These are phyloP conservation scores for Cheilosia variabilis DNA, from an alignment of 2,888 invertebrate species.

Conservation along the genomic window DNA sequence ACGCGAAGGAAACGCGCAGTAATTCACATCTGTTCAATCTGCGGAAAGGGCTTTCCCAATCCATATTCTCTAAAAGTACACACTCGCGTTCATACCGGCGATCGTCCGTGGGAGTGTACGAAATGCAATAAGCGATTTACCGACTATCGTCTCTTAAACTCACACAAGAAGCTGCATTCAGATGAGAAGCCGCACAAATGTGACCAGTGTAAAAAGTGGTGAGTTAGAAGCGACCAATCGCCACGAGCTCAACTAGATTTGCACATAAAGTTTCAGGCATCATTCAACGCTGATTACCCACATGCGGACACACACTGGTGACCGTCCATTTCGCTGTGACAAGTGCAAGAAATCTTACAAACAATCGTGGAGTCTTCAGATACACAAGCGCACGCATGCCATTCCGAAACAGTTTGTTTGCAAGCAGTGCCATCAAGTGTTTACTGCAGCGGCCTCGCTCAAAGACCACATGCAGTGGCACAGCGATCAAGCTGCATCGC, in stretches of 20 bases:
- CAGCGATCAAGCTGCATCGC: neutral
- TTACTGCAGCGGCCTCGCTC: conserved; percentile 12
- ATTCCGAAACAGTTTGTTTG: conserved; percentile 15
- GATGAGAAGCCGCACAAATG: conserved; percentile 14
- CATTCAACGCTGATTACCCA: conserved; percentile 30
- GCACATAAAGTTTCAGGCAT: conserved; percentile 37
- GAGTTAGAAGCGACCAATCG: neutral
- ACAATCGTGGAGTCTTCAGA: conserved; percentile 22
- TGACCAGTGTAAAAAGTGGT: conserved; percentile 31
- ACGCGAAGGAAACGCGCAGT: neutral
- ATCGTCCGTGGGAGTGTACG: conserved; percentile 45
- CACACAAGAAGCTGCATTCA: conserved; percentile 23
- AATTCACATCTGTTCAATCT: conserved; percentile 7
- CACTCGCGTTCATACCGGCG: conserved; percentile 49
- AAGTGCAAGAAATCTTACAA: conserved; percentile 51
- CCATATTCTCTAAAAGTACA: conserved; percentile 39
- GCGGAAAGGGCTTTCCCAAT: conserved; percentile 26
- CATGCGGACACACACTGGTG: conserved; percentile 13
- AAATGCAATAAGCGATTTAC: conserved; percentile 22
- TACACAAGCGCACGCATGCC: conserved; percentile 33
- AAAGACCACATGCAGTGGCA: conserved; percentile 36
- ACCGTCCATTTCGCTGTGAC: conserved; percentile 36
- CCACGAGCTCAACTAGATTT: neutral
- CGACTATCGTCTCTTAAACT: conserved; percentile 46
- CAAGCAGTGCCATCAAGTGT: conserved; percentile 22